Conservation (phyloP, 2,797 vertebrate species). For the Sebastes kiyomatsui region DNA sequence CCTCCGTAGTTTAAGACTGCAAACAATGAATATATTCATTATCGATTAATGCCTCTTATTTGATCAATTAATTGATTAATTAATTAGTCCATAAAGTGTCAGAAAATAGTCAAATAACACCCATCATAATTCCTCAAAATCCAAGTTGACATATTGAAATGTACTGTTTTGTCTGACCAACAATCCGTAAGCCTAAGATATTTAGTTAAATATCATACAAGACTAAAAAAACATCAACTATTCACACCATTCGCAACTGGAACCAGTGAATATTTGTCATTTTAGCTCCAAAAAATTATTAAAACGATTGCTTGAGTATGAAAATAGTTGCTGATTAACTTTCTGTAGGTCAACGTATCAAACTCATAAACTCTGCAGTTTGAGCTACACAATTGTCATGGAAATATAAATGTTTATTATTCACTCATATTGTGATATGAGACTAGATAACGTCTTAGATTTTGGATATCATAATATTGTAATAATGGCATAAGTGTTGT, state of each 20-base stretch:
- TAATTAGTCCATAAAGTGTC: neutral
- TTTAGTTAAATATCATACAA: neutral
- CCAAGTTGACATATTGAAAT: neutral
- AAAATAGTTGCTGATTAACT: too few species aligned
- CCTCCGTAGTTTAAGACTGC: neutral
- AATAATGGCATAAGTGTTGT: too few species aligned
- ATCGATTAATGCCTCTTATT: neutral
- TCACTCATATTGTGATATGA: too few species aligned
- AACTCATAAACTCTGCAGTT: fast-evolving
- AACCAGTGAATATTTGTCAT: too few species aligned
- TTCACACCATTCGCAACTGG: too few species aligned
- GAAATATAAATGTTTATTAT: too few species aligned
- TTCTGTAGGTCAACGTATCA: too few species aligned
- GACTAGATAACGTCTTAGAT: too few species aligned
- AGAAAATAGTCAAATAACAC: neutral
- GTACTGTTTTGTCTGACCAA: neutral
- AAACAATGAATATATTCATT: neutral
- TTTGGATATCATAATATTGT: too few species aligned
- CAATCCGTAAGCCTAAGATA: neutral
- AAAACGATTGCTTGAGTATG: too few species aligned
- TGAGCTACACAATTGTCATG: too few species aligned
- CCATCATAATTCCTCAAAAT: neutral
- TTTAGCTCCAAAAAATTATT: too few species aligned
- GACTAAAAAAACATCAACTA: neutral
- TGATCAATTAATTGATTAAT: neutral